Base-by-base conservation (phyloP, 2,888 invertebrate species). In the Drosophila rellima region DNA sequence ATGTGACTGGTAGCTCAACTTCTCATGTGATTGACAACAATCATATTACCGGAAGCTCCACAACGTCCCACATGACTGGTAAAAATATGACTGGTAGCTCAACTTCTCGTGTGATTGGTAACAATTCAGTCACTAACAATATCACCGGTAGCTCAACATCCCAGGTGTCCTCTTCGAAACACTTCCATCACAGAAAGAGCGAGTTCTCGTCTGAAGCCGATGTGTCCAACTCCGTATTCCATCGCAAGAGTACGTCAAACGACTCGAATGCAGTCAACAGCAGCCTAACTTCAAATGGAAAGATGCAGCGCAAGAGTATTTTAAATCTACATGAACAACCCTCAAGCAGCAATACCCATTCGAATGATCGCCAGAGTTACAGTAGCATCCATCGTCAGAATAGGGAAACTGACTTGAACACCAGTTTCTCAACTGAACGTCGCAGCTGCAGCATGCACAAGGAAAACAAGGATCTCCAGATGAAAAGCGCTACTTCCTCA, bases 291-390 rank as follows among this genome's bases (percentile, higher is more conserved):
- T 90, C 91, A 0, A 91, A 87, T 61, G 96, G 96, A 17, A 95
- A 96, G 23, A 95, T 96, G 72, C 96, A 96, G 92, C 94, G 96
- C 54, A 96, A 96, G 91, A 97, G 96, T 65, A 96, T 97, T 67
- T 95, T 95, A 23, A 97, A 97, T 90, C 93, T 97, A 1, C 95
- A 96, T 61, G 96, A 96, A 70, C 95, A 94, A 82, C 95, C 95
- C 1, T 94, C 94, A 0, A 95, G 95, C 69, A 95, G 94, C 80
- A 94, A 93, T 17, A 94, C 93, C 23, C 95, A 95, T 66, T 95
- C 95, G 77, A 94, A 94, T 10, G 96, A 97, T 73, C 94, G 97
- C 67, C 95, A 95, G 80, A 97, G 96, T 88, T 94, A 96, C 42
- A 97, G 96, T 81, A 95, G 96, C 2, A 94, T 97, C 90, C 96